Percentiles rank a stretch among this genome's conserved stretches.
These are phyloP conservation scores for Hydrolagus colliei DNA, from an alignment of 2,797 vertebrate genomes.

Conservation along the genomic window DNA sequence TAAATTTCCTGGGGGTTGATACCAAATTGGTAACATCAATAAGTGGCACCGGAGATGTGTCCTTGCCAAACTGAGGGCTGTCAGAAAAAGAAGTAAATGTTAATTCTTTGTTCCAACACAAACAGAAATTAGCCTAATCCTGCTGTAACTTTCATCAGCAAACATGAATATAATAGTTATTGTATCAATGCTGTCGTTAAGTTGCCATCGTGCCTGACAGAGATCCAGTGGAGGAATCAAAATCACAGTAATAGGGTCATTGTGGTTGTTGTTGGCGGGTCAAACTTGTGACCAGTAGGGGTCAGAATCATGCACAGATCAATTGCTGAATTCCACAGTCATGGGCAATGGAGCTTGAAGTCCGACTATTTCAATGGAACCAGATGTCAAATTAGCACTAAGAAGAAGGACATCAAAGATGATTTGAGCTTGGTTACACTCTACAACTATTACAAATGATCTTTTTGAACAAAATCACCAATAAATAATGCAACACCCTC, in stretches of 20 bases:
- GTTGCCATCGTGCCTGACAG: background rate
- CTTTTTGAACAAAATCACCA: background rate
- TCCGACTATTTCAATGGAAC: background rate
- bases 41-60: constrained; percentile 62
- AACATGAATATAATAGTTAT: background rate
- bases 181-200: background rate
- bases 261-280: background rate
- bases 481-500: background rate
- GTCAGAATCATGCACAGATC: background rate
- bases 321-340: background rate
- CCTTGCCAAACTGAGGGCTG: constrained; percentile 69
- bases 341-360: background rate
- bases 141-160: background rate
- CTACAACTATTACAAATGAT: background rate
- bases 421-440: background rate
- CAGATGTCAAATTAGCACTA: background rate
- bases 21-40: constrained; percentile 73
- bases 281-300: background rate
- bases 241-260: background rate
- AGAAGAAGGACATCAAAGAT: background rate
- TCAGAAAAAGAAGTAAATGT: background rate
- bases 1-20: constrained; percentile 82
- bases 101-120: background rate
- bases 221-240: background rate
- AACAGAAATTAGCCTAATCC: background rate